These are phyloP conservation scores for Charadrius vociferus DNA, from an alignment of 2,113 vertebrate genomes.

Conservation along the genomic window DNA sequence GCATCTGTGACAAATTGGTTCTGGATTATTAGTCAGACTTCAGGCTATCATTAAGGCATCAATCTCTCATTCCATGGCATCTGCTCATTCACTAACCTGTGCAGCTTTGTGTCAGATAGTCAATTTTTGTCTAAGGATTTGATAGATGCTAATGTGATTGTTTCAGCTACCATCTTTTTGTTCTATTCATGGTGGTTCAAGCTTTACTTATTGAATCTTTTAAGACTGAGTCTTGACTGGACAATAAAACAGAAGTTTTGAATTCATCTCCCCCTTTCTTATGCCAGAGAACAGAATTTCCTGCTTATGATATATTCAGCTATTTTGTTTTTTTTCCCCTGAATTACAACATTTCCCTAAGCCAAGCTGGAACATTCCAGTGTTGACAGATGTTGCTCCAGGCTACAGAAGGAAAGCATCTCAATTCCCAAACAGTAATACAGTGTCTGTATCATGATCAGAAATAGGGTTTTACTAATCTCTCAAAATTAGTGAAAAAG, in stretches of 20 bases:
- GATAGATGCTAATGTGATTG: slow-evolving; percentile 27
- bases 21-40: slow-evolving; percentile 59
- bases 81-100: slow-evolving; percentile 48
- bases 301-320: neutral
- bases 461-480: neutral
- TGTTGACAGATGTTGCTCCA: neutral
- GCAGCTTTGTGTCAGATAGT: slow-evolving; percentile 44
- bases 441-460: neutral
- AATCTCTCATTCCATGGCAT: slow-evolving; percentile 36
- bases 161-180: slow-evolving; percentile 16
- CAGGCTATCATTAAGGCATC: slow-evolving; percentile 11
- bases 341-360: neutral
- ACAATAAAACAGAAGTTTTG: neutral
- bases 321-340: neutral
- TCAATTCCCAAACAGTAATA: neutral
- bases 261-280: neutral
- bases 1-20: slow-evolving; percentile 58
- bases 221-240: neutral
- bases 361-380: neutral
- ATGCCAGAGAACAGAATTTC: neutral
- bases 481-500: neutral
- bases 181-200: neutral
- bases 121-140: slow-evolving; percentile 52
- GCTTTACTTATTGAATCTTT: neutral
- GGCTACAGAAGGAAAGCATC: neutral